phyloP scores from a whole-genome alignment of 2,113 vertebrate species.

The Aegotheles bennettii region DNA sequence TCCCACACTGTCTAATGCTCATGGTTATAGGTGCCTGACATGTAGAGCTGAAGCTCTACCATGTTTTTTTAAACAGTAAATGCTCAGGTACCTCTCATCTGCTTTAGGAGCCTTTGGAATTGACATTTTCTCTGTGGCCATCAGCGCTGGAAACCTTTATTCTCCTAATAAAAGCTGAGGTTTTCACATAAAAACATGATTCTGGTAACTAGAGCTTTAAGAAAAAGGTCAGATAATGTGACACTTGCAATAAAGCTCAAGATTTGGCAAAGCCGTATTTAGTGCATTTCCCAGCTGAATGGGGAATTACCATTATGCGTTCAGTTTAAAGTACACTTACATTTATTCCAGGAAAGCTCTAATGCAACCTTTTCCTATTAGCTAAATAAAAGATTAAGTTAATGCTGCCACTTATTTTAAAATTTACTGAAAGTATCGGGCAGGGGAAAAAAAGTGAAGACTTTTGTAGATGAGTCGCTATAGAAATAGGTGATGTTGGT shows the following conservation, averaged over 20 bases:
- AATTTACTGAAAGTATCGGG: constrained; percentile 3
- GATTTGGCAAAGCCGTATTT: neutral
- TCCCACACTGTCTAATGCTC: neutral
- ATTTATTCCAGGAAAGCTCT: constrained; percentile 46
- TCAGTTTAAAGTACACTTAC: neutral
- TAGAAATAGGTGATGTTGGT: neutral
- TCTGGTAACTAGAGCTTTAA: neutral
- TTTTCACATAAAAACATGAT: neutral
- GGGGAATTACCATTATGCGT: neutral
- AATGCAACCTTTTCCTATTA: constrained; percentile 24
- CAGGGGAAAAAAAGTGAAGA: neutral
- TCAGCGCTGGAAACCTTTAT: neutral
- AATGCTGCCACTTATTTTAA: neutral
- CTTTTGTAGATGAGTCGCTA: neutral
- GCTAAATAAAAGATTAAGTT: constrained; percentile 38
- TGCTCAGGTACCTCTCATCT: neutral
- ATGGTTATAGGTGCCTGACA: rapidly evolving
- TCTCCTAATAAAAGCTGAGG: neutral
- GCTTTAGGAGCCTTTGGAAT: neutral
- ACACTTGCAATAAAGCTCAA: neutral
- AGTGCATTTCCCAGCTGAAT: neutral
- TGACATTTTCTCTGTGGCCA: neutral
- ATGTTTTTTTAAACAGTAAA: neutral
- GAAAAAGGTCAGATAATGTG: neutral
- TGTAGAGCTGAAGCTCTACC: neutral